Base-by-base conservation (phyloP, 1,140 invertebrate genomes). In the Drosophila quadrilineata region DNA sequence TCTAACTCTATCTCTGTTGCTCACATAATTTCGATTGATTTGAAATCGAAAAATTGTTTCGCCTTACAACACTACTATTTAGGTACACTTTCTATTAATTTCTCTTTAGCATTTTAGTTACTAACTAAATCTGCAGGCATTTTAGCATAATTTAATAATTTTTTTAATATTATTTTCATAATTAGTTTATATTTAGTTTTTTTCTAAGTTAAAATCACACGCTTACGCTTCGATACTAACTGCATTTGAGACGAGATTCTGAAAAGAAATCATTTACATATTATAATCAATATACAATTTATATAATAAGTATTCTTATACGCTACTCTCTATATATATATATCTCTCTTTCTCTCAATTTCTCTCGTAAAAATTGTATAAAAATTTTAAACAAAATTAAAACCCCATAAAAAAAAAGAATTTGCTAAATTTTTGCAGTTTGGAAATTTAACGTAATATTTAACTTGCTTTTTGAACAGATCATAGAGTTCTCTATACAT, bases 201-300 rank as follows among this genome's bases (percentile, higher is more conserved):
- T 50, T 14, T 43, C 31, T 17, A 12, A 41, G 41, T 62, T n/a
- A 21, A 31, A 50, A 74, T 84, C 77, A 85, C 77, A 84, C 79
- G 79, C 77, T 84, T 84, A 63, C 65, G 77, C 77, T 84, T 84
- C 52, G 54, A 60, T 74, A 76, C 64, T 85, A 84, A 85, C 70
- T 85, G 79, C 79, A 77, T 85, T 60, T 77, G 65, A 73, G 56
- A 71, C 69, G 71, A 54, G 50, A 56, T 60, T 40, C 50, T 38
- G 54, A 36, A 40, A 49, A 60, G 31, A 71, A 24, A 53, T 62
- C 24, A 67, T 65, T 73, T 77, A 58, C 74, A 76, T 75, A 56
- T 49, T 68, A 41, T 40, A 62, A 24, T 43, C 31, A 46, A 46
- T 63, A 68, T 43, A 41, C 48, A 46, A 56, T 14, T 54, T 35